A percentile compares a stretch with the other conserved stretches of the same genome.
Conservation (phyloP, 92 coral and sea anemone genomes). For the Paramuricea clavata region DNA sequence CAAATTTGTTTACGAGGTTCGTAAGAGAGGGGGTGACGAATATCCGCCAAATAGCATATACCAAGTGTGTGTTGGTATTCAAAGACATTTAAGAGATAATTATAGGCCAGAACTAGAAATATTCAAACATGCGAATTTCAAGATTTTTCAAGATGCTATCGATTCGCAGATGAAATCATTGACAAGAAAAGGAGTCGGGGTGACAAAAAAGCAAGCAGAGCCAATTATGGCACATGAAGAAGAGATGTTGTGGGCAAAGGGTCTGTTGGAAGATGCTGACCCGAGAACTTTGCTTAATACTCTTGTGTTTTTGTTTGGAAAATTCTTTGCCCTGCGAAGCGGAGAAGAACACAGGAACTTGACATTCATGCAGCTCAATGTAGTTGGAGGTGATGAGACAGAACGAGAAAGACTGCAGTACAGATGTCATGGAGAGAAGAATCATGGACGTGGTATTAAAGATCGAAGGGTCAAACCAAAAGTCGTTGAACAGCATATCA, state of each 20-base stretch:
- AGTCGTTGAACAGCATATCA: slow-evolving; percentile 47
- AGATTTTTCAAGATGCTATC: too few relatives aligned
- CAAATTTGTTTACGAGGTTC: slow-evolving; percentile 26
- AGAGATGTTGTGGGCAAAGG: too few relatives aligned
- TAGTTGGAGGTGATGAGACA: too few relatives aligned
- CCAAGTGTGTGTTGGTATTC: slow-evolving; percentile 47
- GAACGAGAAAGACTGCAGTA: too few relatives aligned
- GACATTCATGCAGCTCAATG: too few relatives aligned
- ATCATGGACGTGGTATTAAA: slow-evolving; percentile 35
- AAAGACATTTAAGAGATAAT: slow-evolving; percentile 42
- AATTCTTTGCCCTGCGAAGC: too few relatives aligned
- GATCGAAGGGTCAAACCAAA: slow-evolving; percentile 38
- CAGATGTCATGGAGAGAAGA: slow-evolving; percentile 6
- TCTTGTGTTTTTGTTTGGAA: too few relatives aligned
- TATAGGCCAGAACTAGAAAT: slow-evolving; percentile 10
- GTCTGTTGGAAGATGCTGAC: too few relatives aligned
- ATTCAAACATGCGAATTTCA: slow-evolving; percentile 17
- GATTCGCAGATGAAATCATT: slow-evolving; percentile 17
- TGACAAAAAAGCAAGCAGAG: slow-evolving; percentile 44
- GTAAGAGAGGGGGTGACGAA: slow-evolving; percentile 21
- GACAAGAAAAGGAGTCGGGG: slow-evolving; percentile 39
- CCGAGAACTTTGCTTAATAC: too few relatives aligned
- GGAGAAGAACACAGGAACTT: too few relatives aligned
- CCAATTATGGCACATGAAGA: too few relatives aligned
- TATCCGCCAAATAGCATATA: slow-evolving; percentile 46